A percentile compares a stretch with the other conserved stretches of the same genome.
Conservation (phyloP, 1,140 invertebrate genomes). For the Trachelipus rathkii region DNA sequence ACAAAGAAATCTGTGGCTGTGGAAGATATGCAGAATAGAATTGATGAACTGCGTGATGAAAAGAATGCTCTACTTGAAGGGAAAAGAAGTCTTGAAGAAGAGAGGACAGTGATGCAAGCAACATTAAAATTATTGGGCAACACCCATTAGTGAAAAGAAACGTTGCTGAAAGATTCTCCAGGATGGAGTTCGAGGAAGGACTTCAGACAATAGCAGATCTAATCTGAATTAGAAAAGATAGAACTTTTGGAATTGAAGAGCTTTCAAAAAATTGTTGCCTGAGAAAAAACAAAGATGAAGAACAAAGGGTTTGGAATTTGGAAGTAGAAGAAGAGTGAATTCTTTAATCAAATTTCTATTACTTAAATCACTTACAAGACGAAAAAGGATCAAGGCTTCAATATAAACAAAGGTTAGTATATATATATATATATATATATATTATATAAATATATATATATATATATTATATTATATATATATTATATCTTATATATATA, state of each 20-base stretch:
- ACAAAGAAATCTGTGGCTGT: constrained; percentile 40
- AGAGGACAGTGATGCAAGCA: constrained; percentile 21
- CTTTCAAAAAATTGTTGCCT: background rate
- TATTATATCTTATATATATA: too few relatives aligned
- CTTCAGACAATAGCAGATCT: constrained; percentile 29
- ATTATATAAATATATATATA: too few relatives aligned
- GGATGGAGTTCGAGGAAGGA: constrained; percentile 29
- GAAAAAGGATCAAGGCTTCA: background rate
- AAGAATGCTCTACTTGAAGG: constrained; percentile 28
- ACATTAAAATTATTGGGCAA: constrained; percentile 18
- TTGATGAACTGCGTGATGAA: constrained; percentile 38
- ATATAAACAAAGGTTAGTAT: background rate
- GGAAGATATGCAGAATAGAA: constrained; percentile 41
- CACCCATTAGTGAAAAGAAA: constrained; percentile 13
- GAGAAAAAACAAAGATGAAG: constrained; percentile 1
- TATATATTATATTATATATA: too few relatives aligned
- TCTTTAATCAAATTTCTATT: constrained; percentile 7
- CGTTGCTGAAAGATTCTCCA: constrained; percentile 26
- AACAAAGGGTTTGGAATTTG: background rate
- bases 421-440: too few relatives aligned
- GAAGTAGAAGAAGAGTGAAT: background rate
- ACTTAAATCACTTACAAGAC: background rate
- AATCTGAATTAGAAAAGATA: constrained; percentile 34
- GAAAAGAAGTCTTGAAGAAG: constrained; percentile 23
- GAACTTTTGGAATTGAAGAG: background rate